phyloP scores from a whole-genome alignment of 1,140 invertebrate species.

The Camponotus floridanus region DNA sequence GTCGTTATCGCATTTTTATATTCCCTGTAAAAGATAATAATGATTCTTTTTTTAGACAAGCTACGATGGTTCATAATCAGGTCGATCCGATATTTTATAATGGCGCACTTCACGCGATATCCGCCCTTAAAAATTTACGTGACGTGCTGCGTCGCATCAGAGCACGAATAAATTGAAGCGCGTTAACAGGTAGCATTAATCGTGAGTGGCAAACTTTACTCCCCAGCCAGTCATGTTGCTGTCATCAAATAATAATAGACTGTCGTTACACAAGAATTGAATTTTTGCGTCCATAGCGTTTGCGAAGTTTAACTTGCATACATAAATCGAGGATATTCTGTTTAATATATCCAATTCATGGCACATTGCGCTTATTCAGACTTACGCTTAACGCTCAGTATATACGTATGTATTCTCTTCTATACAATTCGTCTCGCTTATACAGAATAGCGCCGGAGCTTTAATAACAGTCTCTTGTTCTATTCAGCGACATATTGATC shows the following conservation, averaged over 20 bases:
- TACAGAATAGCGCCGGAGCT: constrained; percentile 46
- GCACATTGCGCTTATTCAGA: constrained; percentile 33
- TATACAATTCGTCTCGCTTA: constrained; percentile 24
- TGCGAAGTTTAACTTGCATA: not conserved
- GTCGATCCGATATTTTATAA: not conserved
- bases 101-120: not conserved
- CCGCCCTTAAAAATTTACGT: not conserved
- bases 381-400: constrained; percentile 3
- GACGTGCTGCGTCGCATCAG: not conserved
- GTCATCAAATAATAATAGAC: not conserved
- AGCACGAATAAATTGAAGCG: constrained; percentile 11
- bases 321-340: not conserved
- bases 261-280: not conserved
- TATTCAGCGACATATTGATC: constrained; percentile 46
- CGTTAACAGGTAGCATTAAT: not conserved
- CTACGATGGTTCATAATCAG: not conserved
- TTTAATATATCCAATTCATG: constrained; percentile 36
- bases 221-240: not conserved
- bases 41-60: constrained; percentile 1
- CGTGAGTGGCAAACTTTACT: not conserved
- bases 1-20: constrained; percentile 21
- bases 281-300: not conserved
- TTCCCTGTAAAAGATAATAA: constrained; percentile 7
- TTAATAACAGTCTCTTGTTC: constrained; percentile 69
- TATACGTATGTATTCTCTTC: constrained; percentile 15